Evolutionary conservation across 2,888 invertebrate species (phyloP).

Genomic region (Hydraecia micacea): DNA sequence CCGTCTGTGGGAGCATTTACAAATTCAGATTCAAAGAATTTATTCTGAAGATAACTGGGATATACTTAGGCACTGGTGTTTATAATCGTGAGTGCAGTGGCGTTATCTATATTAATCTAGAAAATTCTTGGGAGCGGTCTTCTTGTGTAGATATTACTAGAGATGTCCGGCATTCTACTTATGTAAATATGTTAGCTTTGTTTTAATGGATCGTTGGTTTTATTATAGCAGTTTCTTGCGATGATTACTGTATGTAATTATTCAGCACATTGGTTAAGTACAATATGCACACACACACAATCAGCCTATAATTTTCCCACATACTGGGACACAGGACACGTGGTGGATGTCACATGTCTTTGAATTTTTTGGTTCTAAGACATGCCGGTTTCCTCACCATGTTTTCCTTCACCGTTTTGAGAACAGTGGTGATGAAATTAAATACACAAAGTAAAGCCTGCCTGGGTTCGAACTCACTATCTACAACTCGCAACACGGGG

Average conservation of each 20-base stretch:
- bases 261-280: neutral
- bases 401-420: neutral
- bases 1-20: constrained; percentile 42
- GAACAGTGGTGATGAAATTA: neutral
- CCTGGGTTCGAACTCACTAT: no score
- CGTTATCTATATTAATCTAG: constrained; percentile 56
- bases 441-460: no score
- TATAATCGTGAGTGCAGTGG: constrained; percentile 40
- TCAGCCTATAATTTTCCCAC: neutral
- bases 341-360: neutral
- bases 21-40: constrained; percentile 42
- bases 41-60: constrained; percentile 38
- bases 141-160: constrained; percentile 34
- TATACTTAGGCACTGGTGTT: constrained; percentile 28
- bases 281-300: neutral
- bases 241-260: neutral
- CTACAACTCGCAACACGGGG: no score
- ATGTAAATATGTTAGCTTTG: constrained; percentile 33
- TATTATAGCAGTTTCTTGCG: constrained; percentile 3
- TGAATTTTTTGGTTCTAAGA: neutral
- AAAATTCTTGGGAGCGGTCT: constrained; percentile 51
- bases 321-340: neutral
- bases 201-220: constrained; percentile 21
- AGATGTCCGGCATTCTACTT: constrained; percentile 37
- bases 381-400: neutral